phyloP scores from a whole-genome alignment of 2,888 invertebrate genomes.

The Pseudococcus longispinus region DNA sequence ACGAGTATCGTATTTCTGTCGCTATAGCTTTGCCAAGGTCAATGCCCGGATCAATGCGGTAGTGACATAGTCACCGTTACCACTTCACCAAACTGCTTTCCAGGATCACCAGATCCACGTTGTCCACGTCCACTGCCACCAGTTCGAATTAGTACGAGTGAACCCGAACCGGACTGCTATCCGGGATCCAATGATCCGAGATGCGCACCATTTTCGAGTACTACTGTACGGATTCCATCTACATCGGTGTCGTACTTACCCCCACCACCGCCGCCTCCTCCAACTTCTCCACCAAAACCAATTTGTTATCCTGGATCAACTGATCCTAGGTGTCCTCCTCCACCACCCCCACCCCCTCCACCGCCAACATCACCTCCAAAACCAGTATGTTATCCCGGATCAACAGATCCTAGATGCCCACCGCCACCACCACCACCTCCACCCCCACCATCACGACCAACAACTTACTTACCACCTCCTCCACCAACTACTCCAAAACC shows the following conservation, averaged over 20 bases:
- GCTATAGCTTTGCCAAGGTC: conserved; percentile 38
- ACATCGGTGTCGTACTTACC: conserved; percentile 62
- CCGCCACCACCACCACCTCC: conserved; percentile 51
- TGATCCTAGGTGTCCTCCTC: conserved; percentile 56
- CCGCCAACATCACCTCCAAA: conserved; percentile 59
- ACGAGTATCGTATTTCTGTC: not conserved
- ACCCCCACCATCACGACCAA: conserved; percentile 52
- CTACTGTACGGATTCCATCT: conserved; percentile 59
- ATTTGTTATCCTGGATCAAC: conserved; percentile 60
- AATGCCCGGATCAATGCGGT: conserved; percentile 42
- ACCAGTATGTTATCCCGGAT: conserved; percentile 62
- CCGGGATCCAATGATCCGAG: conserved; percentile 62
- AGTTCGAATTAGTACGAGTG: conserved; percentile 58
- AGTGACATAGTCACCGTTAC: not conserved
- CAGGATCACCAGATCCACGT: conserved; percentile 61
- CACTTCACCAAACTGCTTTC: conserved; percentile 61
- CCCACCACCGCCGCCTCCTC: conserved; percentile 59
- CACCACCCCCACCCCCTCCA: conserved; percentile 58
- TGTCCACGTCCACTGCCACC: conserved; percentile 59
- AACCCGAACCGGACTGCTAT: conserved; percentile 61
- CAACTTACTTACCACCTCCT: conserved; percentile 60
- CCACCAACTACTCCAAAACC: conserved; percentile 60
- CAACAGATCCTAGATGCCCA: conserved; percentile 62
- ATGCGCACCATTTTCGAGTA: conserved; percentile 60
- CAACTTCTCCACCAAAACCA: conserved; percentile 61